Conservation (phyloP, 1,140 invertebrate genomes). For the Sminthurinus signatus region DNA sequence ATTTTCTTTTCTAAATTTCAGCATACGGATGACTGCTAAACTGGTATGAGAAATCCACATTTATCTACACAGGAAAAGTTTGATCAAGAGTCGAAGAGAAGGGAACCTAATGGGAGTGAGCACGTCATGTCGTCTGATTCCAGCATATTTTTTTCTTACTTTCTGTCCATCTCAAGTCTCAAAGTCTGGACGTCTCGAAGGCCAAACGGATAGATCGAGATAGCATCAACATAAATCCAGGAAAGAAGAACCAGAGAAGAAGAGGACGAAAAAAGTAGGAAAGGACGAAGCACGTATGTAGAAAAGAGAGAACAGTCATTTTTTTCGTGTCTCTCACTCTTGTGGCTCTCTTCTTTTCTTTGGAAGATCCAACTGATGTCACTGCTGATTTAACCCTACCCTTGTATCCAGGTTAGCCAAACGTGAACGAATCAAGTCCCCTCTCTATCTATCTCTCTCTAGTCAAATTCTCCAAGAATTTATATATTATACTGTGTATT, state of each 20-base stretch:
- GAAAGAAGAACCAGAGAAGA: not conserved
- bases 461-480: too few relatives aligned
- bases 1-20: too few relatives aligned
- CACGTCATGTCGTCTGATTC: conserved; percentile 2
- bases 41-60: not conserved
- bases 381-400: conserved; percentile 1
- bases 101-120: not conserved
- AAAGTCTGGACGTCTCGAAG: too few relatives aligned
- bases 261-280: not conserved
- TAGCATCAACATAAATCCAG: conserved; percentile 12
- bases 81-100: too few relatives aligned
- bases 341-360: not conserved
- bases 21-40: not conserved
- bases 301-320: not conserved
- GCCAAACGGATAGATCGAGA: too few relatives aligned
- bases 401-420: conserved; percentile 3
- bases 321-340: not conserved
- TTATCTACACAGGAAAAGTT: not conserved
- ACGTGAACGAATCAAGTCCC: not conserved
- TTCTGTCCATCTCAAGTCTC: not conserved
- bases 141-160: not conserved
- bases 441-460: not conserved
- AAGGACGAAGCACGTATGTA: not conserved
- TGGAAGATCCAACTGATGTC: not conserved
- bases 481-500: too few relatives aligned